A percentile compares a stretch with the other conserved stretches of the same genome.
phyloP scores from a whole-genome alignment of 1,140 invertebrate species.

The Bilobella aurantiaca region DNA sequence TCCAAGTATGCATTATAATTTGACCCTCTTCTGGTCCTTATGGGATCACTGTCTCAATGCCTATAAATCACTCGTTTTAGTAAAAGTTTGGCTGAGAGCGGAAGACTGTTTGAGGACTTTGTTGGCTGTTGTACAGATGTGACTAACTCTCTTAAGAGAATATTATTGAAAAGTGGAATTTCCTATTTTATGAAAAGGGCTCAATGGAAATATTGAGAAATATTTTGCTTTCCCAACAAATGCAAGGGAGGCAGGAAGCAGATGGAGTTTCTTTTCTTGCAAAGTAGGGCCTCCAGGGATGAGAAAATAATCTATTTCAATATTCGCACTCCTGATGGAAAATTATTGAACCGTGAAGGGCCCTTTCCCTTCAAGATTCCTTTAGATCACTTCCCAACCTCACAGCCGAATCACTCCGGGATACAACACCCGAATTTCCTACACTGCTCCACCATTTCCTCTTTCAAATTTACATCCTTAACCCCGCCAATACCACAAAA shows the following conservation, averaged over 20 bases:
- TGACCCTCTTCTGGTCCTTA: too few species aligned
- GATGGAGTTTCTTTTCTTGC: neutral
- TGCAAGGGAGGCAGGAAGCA: neutral
- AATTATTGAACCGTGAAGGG: neutral
- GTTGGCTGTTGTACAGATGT: neutral
- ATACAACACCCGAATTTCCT: neutral
- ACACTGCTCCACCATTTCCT: too few species aligned
- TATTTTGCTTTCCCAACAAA: neutral
- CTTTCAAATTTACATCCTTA: too few species aligned
- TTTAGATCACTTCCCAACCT: too few species aligned
- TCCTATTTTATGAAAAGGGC: neutral
- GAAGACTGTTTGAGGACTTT: neutral
- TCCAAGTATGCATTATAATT: too few species aligned
- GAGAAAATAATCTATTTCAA: conserved; percentile 1
- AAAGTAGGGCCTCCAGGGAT: neutral
- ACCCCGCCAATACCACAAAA: too few species aligned
- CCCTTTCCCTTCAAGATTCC: neutral
- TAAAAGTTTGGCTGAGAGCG: neutral
- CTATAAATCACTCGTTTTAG: neutral
- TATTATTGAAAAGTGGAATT: neutral
- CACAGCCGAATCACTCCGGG: too few species aligned
- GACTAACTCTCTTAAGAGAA: neutral
- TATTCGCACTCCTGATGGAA: neutral
- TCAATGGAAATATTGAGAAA: neutral
- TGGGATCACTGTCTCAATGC: too few species aligned